Percentiles rank a stretch among this genome's conserved stretches.
Evolutionary conservation across 2,888 invertebrate genomes (phyloP).

Genomic region (Acheta domesticus): DNA sequence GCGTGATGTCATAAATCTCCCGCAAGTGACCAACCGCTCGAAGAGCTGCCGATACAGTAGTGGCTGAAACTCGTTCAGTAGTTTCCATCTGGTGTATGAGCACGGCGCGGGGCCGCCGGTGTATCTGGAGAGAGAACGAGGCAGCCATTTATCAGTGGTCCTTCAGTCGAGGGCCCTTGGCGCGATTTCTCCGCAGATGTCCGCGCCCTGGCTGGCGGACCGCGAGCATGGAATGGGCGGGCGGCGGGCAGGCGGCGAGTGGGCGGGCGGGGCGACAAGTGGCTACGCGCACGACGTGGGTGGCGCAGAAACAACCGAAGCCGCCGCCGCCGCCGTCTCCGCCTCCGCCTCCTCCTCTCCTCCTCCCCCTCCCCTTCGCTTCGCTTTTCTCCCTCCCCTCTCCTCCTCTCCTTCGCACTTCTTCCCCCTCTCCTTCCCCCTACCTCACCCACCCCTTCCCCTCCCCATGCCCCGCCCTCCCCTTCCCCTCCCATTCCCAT

Average conservation of each 20-base stretch:
- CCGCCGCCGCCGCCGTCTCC: neutral
- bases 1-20: no score
- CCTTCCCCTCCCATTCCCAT: neutral
- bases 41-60: no score
- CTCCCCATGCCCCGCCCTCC: neutral
- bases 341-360: neutral
- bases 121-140: no score
- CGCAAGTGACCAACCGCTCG: no score
- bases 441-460: neutral
- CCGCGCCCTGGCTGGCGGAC: neutral
- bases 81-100: no score
- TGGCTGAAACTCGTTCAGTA: no score
- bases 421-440: neutral
- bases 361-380: neutral
- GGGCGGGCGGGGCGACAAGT: neutral
- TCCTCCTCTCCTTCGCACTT: no score
- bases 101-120: no score
- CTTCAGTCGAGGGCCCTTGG: no score
- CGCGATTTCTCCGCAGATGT: no score
- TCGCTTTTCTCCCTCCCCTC: neutral
- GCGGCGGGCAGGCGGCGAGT: no score
- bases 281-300: neutral
- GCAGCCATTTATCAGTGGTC: no score
- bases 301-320: neutral
- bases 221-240: conserved; percentile 7